Base-by-base conservation (phyloP, 2,888 invertebrate species). In the Philopedon plagiatum region DNA sequence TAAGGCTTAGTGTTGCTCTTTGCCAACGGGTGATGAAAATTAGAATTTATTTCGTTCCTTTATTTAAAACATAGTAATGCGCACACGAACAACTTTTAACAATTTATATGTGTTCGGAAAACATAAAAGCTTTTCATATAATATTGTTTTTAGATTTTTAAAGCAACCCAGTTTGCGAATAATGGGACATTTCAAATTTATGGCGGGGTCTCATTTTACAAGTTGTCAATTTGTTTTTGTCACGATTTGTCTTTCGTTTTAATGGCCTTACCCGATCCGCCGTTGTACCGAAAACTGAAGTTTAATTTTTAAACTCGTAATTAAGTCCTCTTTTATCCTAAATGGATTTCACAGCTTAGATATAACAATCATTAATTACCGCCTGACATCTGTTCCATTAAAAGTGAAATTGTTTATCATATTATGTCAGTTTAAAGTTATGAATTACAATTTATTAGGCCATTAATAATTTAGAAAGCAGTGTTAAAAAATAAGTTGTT, bases 171-270 rank as follows among this genome's bases (percentile, higher is more conserved):
- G 29, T 29, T 18, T 26, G 51, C 29, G 29, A 29, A 29, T 51
- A 51, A 51, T 51, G 29, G 51, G 13, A 51, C 26, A 8, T 26
- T 29, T 29, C 29, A 15, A 51, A 51, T 51, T 51, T 29, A 51
- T 51, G 15, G 29, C 51, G 8, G 29, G n/a, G 51, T 51, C 29
- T 51, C 15, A 29, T 51, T 51, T 51, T 51, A 51, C 51, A 51
- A 29, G 7, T 29, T 51, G 51, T 51, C 51, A 51, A 51, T 51
- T 51, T 51, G 51, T 51, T 51, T 51, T 51, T 51, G 51, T 51
- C 51, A 46, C 46, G 46, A 21, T 46, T 46, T 46, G 46, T 46
- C 46, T 39, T 39, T 29, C 51, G 9, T 23, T 19, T 26, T 51
- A 51, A 51, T 51, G 51, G 51, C 51, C 29, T 29, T 15, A 51